Conservation (phyloP, 30 jellyfish, hydroid and myxozoan species). For the Aurelia sp. region DNA sequence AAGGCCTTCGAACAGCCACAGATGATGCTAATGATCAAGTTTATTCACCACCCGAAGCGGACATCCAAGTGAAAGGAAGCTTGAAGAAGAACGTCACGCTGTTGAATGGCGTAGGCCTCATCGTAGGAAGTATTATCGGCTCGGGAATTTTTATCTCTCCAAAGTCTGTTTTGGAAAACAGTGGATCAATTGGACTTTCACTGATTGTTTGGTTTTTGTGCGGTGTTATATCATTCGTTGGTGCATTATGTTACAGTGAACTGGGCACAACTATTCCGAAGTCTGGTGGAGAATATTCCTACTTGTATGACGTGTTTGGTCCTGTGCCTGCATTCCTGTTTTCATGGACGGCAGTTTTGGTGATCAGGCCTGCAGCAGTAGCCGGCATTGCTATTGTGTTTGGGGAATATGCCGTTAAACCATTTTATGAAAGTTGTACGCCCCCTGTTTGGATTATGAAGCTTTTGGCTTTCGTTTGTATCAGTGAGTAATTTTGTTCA, state of each 20-base stretch:
- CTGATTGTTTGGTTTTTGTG: conserved; percentile 75
- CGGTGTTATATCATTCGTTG: conserved; percentile 71
- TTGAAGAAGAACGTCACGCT: conserved; percentile 71
- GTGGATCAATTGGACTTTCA: conserved; percentile 79
- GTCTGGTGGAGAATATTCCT: conserved; percentile 86
- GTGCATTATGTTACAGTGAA: conserved; percentile 87
- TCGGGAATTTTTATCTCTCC: conserved; percentile 88
- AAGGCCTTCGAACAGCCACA: conserved; percentile 73
- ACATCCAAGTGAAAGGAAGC: conserved; percentile 49
- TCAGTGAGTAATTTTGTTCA: conserved; percentile 49
- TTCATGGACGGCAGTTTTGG: conserved; percentile 88
- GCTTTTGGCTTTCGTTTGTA: conserved; percentile 79
- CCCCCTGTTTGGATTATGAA: conserved; percentile 81
- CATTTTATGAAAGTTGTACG: conserved; percentile 74
- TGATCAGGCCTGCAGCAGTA: conserved; percentile 85
- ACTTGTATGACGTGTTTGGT: conserved; percentile 68
- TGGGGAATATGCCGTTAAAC: conserved; percentile 77
- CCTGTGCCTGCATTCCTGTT: conserved; percentile 83
- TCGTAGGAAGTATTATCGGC: conserved; percentile 90
- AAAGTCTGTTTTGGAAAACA: conserved; percentile 44
- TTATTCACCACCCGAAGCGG: conserved; percentile 69
- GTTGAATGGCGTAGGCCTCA: conserved; percentile 80
- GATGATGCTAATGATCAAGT: conserved; percentile 65
- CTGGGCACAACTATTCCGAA: conserved; percentile 79
- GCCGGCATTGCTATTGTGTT: conserved; percentile 81